phyloP scores from a whole-genome alignment of 1,140 invertebrate genomes.

The Cyrtorhinus lividipennis region DNA sequence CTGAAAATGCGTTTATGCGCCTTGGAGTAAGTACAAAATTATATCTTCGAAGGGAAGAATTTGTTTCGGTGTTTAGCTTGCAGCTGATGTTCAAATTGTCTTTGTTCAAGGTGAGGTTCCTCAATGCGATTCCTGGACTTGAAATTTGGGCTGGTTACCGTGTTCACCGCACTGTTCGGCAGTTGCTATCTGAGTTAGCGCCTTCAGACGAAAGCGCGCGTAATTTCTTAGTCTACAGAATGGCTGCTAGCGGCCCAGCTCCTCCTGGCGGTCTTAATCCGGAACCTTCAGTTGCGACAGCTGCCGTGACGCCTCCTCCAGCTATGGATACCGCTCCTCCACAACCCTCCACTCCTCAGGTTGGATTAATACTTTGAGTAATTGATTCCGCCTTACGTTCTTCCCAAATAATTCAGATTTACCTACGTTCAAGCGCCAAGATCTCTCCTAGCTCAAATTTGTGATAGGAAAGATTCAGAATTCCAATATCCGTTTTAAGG shows the following conservation, averaged over 20 bases:
- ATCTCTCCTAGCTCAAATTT: too few relatives aligned
- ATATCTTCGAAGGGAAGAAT: too few relatives aligned
- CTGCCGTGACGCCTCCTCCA: not conserved
- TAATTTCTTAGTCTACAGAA: not conserved
- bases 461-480: too few relatives aligned
- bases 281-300: not conserved
- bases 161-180: not conserved
- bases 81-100: too few relatives aligned
- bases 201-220: not conserved
- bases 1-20: not conserved
- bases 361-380: too few relatives aligned
- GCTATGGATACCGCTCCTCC: slow-evolving; percentile 20
- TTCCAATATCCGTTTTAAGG: too few relatives aligned
- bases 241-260: not conserved
- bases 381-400: too few relatives aligned
- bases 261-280: not conserved
- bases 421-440: too few relatives aligned
- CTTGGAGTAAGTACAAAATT: not conserved
- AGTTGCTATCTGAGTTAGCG: not conserved
- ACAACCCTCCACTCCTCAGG: not conserved
- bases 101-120: slow-evolving; percentile 1
- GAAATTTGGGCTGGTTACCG: not conserved
- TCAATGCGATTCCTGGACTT: not conserved
- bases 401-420: too few relatives aligned
- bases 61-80: too few relatives aligned